Conservation (phyloP, 2,113 vertebrate genomes). For the Chionodraco myersi region DNA sequence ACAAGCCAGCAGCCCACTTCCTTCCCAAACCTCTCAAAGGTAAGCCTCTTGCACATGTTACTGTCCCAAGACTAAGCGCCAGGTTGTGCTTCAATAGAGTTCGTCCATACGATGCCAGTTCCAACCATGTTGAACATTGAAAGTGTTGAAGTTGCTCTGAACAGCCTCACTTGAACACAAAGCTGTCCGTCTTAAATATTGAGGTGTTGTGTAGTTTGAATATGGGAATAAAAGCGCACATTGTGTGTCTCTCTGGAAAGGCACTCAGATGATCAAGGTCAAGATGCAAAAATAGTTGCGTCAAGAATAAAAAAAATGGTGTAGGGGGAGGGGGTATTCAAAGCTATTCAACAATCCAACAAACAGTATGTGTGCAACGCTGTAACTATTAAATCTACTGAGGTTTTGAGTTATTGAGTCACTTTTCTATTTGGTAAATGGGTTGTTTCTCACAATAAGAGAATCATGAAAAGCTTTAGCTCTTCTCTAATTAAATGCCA, state of each 20-base stretch:
- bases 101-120: not conserved
- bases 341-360: not conserved
- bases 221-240: not conserved
- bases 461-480: not conserved
- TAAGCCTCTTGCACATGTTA: conserved; percentile 65
- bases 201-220: not conserved
- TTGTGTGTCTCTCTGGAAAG: not conserved
- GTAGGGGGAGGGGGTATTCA: not conserved
- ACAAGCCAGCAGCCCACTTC: conserved; percentile 98
- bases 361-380: not conserved
- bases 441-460: not conserved
- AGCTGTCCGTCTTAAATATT: not conserved
- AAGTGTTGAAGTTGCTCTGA: not conserved
- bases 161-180: not conserved
- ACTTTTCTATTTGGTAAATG: not conserved
- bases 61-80: not conserved
- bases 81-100: not conserved
- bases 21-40: conserved; percentile 99
- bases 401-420: conserved; percentile 13
- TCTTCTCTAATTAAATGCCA: conserved; percentile 14
- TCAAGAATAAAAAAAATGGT: not conserved
- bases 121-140: not conserved
- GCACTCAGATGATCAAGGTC: too few relatives aligned
- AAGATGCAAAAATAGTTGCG: not conserved
- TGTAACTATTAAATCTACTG: conserved; percentile 9